Conservation (phyloP, 2,113 vertebrate species). For the Haplochromis burtoni region DNA sequence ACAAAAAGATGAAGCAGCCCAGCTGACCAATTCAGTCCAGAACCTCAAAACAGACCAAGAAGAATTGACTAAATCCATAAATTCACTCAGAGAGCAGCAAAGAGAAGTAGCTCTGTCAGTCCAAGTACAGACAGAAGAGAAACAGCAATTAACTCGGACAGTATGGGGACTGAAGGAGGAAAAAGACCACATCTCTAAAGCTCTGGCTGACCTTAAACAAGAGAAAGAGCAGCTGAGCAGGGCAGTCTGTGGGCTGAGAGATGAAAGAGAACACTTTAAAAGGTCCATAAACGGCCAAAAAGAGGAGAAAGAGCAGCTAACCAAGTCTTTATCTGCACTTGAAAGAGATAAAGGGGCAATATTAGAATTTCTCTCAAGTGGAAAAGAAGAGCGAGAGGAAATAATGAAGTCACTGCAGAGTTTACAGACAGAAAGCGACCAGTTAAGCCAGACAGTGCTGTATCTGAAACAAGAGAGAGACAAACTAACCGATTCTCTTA, state of each 20-base stretch:
- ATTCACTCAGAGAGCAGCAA: slow-evolving; percentile 32
- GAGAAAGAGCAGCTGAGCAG: slow-evolving; percentile 43
- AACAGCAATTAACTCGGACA: slow-evolving; percentile 52
- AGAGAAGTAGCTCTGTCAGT: slow-evolving; percentile 33
- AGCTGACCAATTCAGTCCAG: slow-evolving; percentile 22
- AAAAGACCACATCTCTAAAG: slow-evolving; percentile 29
- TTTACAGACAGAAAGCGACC: slow-evolving; percentile 34
- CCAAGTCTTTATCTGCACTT: not conserved
- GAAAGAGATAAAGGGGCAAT: slow-evolving; percentile 25
- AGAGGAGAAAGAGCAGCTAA: slow-evolving; percentile 38
- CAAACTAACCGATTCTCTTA: not conserved
- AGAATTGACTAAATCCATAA: slow-evolving; percentile 7
- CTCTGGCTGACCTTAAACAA: slow-evolving; percentile 28
- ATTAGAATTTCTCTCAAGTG: slow-evolving; percentile 7
- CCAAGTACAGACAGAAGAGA: slow-evolving; percentile 49
- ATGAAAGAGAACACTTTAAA: slow-evolving; percentile 29
- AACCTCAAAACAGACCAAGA: slow-evolving; percentile 35
- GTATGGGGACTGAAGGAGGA: slow-evolving; percentile 64
- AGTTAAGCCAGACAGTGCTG: slow-evolving; percentile 19
- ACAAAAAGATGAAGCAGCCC: not conserved
- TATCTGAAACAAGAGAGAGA: slow-evolving; percentile 37
- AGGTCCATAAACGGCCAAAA: slow-evolving; percentile 4
- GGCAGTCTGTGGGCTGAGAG: slow-evolving; percentile 23
- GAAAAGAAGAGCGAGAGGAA: slow-evolving; percentile 22
- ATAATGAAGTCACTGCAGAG: not conserved